A percentile compares a stretch with the other conserved stretches of the same genome.
Evolutionary conservation across 2,113 vertebrate genomes (phyloP).

Genomic region (Tyto alba): DNA sequence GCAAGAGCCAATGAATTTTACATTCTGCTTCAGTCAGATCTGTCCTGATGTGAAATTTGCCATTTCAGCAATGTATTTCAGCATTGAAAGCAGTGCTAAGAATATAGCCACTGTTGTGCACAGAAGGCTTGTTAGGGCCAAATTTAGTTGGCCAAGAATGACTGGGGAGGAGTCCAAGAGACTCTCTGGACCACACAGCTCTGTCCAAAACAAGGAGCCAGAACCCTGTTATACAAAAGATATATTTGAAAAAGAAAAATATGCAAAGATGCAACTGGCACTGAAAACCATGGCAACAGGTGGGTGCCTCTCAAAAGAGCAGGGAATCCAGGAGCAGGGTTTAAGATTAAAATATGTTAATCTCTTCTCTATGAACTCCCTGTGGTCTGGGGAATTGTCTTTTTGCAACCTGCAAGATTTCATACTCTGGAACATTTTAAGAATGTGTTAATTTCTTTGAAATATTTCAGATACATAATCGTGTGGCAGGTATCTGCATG

Average conservation of each 20-base stretch:
- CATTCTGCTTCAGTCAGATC: background rate
- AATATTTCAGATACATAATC: background rate
- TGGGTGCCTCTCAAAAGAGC: background rate
- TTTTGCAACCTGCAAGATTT: background rate
- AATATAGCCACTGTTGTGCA: rapidly evolving
- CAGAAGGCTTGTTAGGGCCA: background rate
- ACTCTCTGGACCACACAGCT: background rate
- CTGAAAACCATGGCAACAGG: constrained; percentile 28
- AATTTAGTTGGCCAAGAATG: background rate
- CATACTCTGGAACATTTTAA: background rate
- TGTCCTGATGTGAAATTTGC: background rate
- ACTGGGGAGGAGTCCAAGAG: background rate
- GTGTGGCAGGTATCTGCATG: background rate
- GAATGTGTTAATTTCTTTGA: background rate
- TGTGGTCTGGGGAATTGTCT: background rate
- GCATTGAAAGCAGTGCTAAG: background rate
- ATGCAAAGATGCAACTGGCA: background rate
- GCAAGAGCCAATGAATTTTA: background rate
- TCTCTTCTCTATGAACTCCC: background rate
- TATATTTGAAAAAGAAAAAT: background rate
- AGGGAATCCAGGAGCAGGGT: background rate
- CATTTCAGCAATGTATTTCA: background rate
- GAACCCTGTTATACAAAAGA: background rate
- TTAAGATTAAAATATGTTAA: background rate
- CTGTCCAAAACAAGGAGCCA: background rate